phyloP scores from a whole-genome alignment of 1,140 invertebrate genomes.

The Pentalonia nigronervosa region DNA sequence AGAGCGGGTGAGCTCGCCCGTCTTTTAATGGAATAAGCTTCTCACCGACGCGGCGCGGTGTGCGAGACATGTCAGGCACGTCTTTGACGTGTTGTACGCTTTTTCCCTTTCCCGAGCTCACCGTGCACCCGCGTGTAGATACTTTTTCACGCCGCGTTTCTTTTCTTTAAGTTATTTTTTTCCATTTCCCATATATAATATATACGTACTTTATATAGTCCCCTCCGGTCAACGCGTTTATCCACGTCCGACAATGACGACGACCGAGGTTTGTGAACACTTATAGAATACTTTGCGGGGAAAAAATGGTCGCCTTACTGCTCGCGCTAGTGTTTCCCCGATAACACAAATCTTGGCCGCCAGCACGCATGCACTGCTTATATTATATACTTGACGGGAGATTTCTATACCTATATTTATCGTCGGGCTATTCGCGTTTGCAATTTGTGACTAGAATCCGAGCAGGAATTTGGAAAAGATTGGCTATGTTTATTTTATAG shows the following conservation, averaged over 20 bases:
- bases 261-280: neutral
- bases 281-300: no score
- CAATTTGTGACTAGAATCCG: neutral
- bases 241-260: neutral
- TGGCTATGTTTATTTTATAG: neutral
- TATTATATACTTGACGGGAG: no score
- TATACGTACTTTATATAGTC: neutral
- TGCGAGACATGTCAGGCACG: neutral
- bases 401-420: no score
- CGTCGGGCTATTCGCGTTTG: no score
- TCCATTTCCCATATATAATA: neutral
- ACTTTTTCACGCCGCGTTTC: neutral
- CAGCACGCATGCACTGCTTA: neutral
- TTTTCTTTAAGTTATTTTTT: neutral
- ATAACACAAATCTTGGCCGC: neutral
- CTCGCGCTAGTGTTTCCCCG: no score
- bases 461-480: neutral
- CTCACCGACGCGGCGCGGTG: neutral
- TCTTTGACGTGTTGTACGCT: neutral
- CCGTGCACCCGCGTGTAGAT: neutral
- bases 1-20: neutral
- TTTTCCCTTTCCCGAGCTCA: neutral
- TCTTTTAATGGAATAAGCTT: slow-evolving; percentile 57
- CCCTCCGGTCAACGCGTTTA: neutral
- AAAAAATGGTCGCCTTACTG: no score